Base-by-base conservation (phyloP, 2,797 vertebrate species). In the Kryptolebias ocellatus region DNA sequence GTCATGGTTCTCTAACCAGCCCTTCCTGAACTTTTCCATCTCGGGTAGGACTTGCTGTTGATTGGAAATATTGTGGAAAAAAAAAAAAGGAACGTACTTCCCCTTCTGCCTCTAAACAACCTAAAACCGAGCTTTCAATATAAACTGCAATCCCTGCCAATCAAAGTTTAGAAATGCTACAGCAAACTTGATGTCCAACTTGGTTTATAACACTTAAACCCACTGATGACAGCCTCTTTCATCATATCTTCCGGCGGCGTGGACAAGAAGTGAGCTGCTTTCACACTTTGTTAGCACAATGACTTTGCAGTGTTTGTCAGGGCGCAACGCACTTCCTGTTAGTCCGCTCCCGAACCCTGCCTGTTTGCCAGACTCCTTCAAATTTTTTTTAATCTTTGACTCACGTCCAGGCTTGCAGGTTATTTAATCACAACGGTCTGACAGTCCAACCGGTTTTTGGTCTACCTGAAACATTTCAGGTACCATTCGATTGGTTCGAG, bases 331-430 rank as follows among this genome's bases (percentile, higher is more conserved):
- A 17, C 42, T 66, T 60, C 62, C 61, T 34, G 31, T 34, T 4
- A 34, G 31, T 34, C 7, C 7, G 31, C 7, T 34, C 31, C 58
- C 12, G 29, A 57, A 65, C 44, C 54, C 18, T 52, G 57, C 69
- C 72, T 68, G 74, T 70, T 73, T 64, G 67, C 64, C 71, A 81
- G 80, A 81, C 68, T 64, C 64, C 44, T 60, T 76, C 63, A 17
- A 70, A 58, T 76, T 39, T 10, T 39, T 9, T 10, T 65, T 57
- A 10, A 14, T 56, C 15, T 12, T 14, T 47, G 53, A 63, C 56
- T 78, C 84, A 85, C 67, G 83, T 71, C 74, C 60, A 71, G 79
- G 47, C 89, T 80, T 80, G 86, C 46, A 44, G 6, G 49, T 34
- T 67, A 61, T 76, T 62, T 64, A 46, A 72, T 76, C 5, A 2